Percentiles rank a stretch among this genome's conserved stretches.
Conservation (phyloP, 2,888 invertebrate species). For the Oxystoma pomonae region DNA sequence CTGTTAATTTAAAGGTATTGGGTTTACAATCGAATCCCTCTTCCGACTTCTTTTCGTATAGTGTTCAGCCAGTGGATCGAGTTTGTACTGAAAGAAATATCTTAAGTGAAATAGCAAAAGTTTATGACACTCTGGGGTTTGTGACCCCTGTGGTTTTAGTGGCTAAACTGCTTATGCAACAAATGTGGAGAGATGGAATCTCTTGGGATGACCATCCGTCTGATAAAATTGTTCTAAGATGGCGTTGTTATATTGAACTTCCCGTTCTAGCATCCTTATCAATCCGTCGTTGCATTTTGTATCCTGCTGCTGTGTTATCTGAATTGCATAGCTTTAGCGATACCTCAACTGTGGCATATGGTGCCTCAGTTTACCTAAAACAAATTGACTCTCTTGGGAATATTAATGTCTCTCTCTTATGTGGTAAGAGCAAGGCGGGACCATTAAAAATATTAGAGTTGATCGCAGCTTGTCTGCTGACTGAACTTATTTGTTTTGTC, state of each 20-base stretch:
- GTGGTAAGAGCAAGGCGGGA: slow-evolving; percentile 13
- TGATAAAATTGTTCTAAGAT: background rate
- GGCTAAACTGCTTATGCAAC: background rate
- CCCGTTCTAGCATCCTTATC: background rate
- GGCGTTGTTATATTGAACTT: background rate
- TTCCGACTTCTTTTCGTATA: background rate
- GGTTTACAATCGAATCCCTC: background rate
- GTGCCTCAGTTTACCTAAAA: background rate
- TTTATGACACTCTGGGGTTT: background rate
- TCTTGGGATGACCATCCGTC: background rate
- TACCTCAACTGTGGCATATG: background rate
- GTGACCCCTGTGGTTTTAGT: background rate
- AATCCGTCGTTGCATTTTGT: background rate
- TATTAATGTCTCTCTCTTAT: slow-evolving; percentile 2
- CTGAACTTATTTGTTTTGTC: slow-evolving; percentile 1
- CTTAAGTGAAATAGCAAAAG: background rate
- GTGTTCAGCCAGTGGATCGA: background rate
- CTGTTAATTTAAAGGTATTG: background rate
- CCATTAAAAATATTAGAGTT: background rate
- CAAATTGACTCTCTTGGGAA: background rate
- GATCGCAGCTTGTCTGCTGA: background rate
- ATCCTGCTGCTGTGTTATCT: background rate
- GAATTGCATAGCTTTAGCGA: background rate
- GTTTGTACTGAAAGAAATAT: background rate
- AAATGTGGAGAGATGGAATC: background rate